phyloP scores from a whole-genome alignment of 2,113 vertebrate species.

The Cygnus buccinator region DNA sequence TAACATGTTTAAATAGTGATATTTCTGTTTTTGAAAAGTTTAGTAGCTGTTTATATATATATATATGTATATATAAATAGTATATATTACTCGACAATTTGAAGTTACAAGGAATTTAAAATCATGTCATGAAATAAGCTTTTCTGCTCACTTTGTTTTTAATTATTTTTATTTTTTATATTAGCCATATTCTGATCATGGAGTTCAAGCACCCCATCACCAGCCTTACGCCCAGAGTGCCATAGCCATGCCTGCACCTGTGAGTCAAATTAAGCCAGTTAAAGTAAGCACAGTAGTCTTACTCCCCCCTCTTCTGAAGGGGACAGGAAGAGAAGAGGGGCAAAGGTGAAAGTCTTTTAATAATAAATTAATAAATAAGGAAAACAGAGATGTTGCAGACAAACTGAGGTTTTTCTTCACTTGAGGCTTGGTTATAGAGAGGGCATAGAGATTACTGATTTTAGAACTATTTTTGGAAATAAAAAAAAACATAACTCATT shows the following conservation, averaged over 20 bases:
- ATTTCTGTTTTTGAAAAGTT: background rate
- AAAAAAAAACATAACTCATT: background rate
- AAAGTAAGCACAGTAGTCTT: constrained; percentile 45
- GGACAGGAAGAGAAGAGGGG: background rate
- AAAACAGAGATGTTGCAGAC: background rate
- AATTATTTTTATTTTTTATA: background rate
- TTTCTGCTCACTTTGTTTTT: background rate
- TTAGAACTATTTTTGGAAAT: background rate
- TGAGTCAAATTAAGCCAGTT: constrained; percentile 72
- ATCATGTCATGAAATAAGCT: background rate
- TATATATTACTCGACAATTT: background rate
- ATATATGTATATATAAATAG: too few species aligned
- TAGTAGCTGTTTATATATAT: background rate
- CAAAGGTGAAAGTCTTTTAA: background rate
- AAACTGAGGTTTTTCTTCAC: background rate
- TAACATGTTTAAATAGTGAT: background rate
- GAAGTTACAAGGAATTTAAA: background rate
- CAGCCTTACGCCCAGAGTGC: constrained; percentile 75
- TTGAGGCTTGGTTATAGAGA: background rate
- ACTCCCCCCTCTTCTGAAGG: background rate
- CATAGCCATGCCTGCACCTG: constrained; percentile 73
- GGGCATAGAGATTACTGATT: fast-evolving
- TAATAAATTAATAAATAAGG: background rate
- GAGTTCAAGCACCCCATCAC: constrained; percentile 73
- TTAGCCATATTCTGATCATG: constrained; percentile 78